phyloP scores from a whole-genome alignment of 1,140 invertebrate species.

The Ectropis grisescens region DNA sequence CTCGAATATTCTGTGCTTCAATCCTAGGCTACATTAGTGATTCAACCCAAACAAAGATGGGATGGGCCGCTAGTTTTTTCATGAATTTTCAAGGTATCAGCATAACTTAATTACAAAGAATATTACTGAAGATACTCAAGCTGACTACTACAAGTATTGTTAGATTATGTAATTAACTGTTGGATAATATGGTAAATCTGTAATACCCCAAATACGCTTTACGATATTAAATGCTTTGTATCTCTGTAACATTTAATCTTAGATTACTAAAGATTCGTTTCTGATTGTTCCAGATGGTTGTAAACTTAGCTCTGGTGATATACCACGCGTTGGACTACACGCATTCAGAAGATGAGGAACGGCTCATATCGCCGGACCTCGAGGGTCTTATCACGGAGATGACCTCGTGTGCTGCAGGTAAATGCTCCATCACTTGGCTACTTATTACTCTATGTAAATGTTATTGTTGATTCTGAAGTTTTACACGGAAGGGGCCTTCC shows the following conservation, averaged over 20 bases:
- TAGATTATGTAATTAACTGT: neutral
- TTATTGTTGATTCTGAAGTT: too few species aligned
- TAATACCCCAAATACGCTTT: neutral
- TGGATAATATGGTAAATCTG: neutral
- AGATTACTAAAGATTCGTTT: neutral
- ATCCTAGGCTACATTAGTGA: too few species aligned
- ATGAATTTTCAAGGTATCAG: too few species aligned
- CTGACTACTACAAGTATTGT: neutral
- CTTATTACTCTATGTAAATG: too few species aligned
- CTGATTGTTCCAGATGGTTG: slow-evolving; percentile 78
- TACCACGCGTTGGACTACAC: slow-evolving; percentile 92
- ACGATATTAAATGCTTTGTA: neutral
- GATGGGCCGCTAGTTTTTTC: too few species aligned
- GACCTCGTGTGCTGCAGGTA: slow-evolving; percentile 70
- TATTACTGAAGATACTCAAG: neutral
- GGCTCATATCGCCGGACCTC: slow-evolving; percentile 85
- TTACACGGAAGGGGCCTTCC: too few species aligned
- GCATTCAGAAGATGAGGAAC: slow-evolving; percentile 85
- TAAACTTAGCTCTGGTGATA: slow-evolving; percentile 84
- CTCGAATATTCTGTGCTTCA: too few species aligned
- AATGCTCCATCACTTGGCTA: too few species aligned
- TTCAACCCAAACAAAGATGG: too few species aligned
- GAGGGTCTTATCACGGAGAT: slow-evolving; percentile 88
- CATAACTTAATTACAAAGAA: too few species aligned
- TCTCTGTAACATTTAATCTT: neutral